Base-by-base conservation (phyloP, 2,113 vertebrate species). In the Formicarius rufipectus region DNA sequence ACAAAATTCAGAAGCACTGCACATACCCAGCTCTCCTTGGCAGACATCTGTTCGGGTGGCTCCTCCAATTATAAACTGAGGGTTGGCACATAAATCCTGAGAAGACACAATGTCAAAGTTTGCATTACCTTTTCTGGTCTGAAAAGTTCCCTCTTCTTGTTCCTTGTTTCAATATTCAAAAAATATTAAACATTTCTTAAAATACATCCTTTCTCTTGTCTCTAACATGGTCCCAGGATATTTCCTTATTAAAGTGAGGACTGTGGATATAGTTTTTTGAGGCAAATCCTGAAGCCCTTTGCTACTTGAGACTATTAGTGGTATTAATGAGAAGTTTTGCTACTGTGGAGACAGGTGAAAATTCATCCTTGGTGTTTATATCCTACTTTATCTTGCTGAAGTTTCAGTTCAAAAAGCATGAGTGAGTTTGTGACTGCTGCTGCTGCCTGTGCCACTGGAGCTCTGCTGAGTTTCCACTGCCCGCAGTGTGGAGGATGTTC, bases 41-140 rank as follows among this genome's bases (percentile, higher is more conserved):
- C 98, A 97, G 94, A 99, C 98, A 87, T 99, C 99, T 10, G 98
- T 99, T 77, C 98, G 97, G 19, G 98, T 99, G 78, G 99, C 99
- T 96, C 98, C 99, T 76, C 97, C 98, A 21, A 98, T 39, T 79
- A 99, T 99, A 92, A 99, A 99, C 94, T 98, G 97, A 19, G 99
- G 98, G 72, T 97, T 97, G 62, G 97, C 84, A 37, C 98, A 99
- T 44, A 99, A 90, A 40, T 99, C 99, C 99, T 99, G 97, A 66
- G 96, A 93, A 67, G 35, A 60, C n/a, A 91, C 4, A 0, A 35
- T 63, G 96, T 93, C 68, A 84, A 74, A 95, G 42, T 30, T 69
- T 24, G 13, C 15, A 35, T 90, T 44, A 90, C 27, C 4, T 5
- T 67, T 87, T n/a, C 59, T 42, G 17, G 10, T 39, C 45, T 71